Base-by-base conservation (phyloP, 2,888 invertebrate genomes). In the Gari tellinella region DNA sequence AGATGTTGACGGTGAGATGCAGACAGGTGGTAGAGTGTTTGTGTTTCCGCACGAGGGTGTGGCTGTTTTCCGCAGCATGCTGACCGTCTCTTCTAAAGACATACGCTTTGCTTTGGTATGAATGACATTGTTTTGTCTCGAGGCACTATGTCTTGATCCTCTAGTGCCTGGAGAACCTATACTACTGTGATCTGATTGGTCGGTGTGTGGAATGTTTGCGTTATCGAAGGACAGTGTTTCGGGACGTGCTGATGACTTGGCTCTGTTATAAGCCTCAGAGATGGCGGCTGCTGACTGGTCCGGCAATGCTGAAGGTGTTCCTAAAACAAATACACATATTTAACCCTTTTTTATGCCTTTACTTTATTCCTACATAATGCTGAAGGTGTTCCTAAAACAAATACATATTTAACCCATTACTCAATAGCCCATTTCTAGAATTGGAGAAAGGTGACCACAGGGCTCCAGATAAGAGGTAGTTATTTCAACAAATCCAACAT, bases 21-120 rank as follows among this genome's bases (percentile, higher is more conserved):
- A 31, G 10, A 10, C 10, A 7, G 31, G 31, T 7, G 4, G 31
- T 31, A 31, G 5, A 31, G 4, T 31, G 10, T 31, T 10, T 7
- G 4, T 31, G 31, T 4, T 31, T 7, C 31, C 10, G 10, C 31
- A 31, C 4, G 31, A 31, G 10, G 4, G 5, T 31, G 31, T 10
- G 4, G 31, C 31, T 7, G 31, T 7, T 40, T 25, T 14, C 8
- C 64, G 52, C 19, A 70, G 31, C 70, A 70, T 70, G 41, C 60
- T 64, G 10, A 72, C 72, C 0, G 72, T 66, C 14, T 72, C 66
- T 55, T 65, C 66, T 1, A 72, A 43, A 31, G 40, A 51, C 61
- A 61, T 25, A 23, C 25, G 49, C 31, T 49, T 48, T 23, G 31
- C 10, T 31, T 31, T 31, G 31, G 31, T 31, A 4, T 31, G 4